Evolutionary conservation across 2,113 vertebrate genomes (phyloP), one percentile per base, ranked within the genome.

Genomic region (Nothoprocta pentlandii): DNA sequence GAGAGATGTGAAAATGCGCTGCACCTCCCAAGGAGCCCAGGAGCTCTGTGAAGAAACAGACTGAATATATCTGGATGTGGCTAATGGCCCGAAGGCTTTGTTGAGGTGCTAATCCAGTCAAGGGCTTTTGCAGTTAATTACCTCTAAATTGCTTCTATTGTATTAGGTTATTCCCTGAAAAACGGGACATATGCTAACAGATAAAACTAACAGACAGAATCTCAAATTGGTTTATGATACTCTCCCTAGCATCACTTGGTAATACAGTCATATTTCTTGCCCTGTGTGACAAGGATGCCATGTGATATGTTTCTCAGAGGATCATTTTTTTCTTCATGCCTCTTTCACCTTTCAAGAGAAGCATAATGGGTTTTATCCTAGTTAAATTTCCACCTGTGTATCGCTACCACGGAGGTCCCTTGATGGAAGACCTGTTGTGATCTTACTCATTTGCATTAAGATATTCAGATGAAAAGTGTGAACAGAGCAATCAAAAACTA

Each of bases 141-240:
- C 68, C 26, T 92, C 63, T 63, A 74, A 88, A 87, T 90, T 84
- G 58, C 85, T 69, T 82, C 67, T 68, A 73, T 71, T 90, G 16
- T 77, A 75, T 88, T 90, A 90, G 75, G 30, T 86, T 90, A 83
- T 85, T 90, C 78, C 59, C 89, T 83, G 71, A 82, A 93, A 95
- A 94, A 39, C 47, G 51, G 70, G 88, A 86, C 67, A 64, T 89
- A 80, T 56, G 64, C 44, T 90, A 92, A 79, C 63, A 93, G 79
- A 49, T 83, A 64, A 96, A 90, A 79, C 34, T 12, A 75, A 30
- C 42, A 91, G 56, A 39, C 14, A 71, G 21, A 49, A 66, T 64
- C 83, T 83, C 67, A 34, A 19, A 46, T 75, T 86, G 41, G 32
- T 89, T 93, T 93, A 80, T 91, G 77, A 83, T 74, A 47, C 34